These are phyloP conservation scores for Syrista parreyssii DNA, from an alignment of 2,888 invertebrate species.

Conservation along the genomic window DNA sequence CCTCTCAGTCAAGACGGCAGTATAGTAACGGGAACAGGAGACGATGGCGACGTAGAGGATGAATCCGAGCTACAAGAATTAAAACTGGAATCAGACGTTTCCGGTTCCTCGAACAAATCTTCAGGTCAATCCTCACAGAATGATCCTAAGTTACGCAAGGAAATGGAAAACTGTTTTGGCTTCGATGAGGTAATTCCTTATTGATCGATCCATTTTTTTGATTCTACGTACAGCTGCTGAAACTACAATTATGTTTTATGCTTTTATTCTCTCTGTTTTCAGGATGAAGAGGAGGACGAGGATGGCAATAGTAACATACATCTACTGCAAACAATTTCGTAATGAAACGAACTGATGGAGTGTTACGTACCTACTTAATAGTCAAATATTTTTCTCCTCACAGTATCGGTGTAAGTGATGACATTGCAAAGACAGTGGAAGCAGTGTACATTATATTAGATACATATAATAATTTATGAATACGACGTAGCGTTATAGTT, in stretches of 20 bases:
- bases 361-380: slow-evolving; percentile 51
- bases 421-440: slow-evolving; percentile 27
- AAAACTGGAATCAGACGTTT: slow-evolving; percentile 47
- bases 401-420: slow-evolving; percentile 42
- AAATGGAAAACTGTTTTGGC: slow-evolving; percentile 85
- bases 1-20: slow-evolving; percentile 62
- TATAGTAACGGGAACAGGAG: slow-evolving; percentile 65
- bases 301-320: slow-evolving; percentile 63
- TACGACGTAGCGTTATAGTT: slow-evolving; percentile 47
- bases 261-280: slow-evolving; percentile 30
- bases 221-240: slow-evolving; percentile 4
- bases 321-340: slow-evolving; percentile 61
- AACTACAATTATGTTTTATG: slow-evolving; percentile 13
- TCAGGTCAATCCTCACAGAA: slow-evolving; percentile 43
- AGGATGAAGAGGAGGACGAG: slow-evolving; percentile 67
- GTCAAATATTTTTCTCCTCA: slow-evolving; percentile 54
- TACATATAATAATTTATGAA: slow-evolving; percentile 55
- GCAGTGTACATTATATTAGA: slow-evolving; percentile 51
- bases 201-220: slow-evolving; percentile 16
- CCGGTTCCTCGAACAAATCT: slow-evolving; percentile 53
- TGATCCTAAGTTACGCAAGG: slow-evolving; percentile 68
- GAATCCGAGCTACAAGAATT: slow-evolving; percentile 55
- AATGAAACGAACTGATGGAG: slow-evolving; percentile 47
- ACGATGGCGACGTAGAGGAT: slow-evolving; percentile 65
- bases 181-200: slow-evolving; percentile 76